Conservation (phyloP, 2,797 vertebrate species). For the Ceryle rudis region DNA sequence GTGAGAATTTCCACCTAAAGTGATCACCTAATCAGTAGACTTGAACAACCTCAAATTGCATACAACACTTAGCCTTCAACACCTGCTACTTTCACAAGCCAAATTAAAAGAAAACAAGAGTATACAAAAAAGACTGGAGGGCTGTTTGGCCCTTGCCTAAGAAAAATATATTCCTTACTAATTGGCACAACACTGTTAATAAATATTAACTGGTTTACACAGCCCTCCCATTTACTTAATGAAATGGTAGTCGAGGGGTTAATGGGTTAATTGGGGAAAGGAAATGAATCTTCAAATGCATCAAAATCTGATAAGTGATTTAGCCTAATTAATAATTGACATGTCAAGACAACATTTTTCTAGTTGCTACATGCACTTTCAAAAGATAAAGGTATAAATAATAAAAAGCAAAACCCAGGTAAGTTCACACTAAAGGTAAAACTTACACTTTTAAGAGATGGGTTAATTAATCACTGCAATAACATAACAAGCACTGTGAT, state of each 20-base stretch:
- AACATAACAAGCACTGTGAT: neutral
- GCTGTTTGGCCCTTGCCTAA: slow-evolving; percentile 8
- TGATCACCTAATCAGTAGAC: slow-evolving; percentile 4
- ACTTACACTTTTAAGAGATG: neutral
- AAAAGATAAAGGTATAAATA: neutral
- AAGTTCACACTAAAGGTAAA: neutral
- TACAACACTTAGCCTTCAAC: slow-evolving; percentile 14
- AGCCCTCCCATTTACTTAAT: slow-evolving; percentile 34
- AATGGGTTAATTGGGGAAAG: slow-evolving; percentile 69
- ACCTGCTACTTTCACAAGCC: neutral
- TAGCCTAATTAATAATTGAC: slow-evolving; percentile 72
- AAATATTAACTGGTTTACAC: slow-evolving; percentile 59
- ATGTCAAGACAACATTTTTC: slow-evolving; percentile 41
- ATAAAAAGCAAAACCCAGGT: neutral
- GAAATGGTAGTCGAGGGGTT: slow-evolving; percentile 37
- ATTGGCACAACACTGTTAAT: slow-evolving; percentile 26
- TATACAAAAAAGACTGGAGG: slow-evolving; percentile 28
- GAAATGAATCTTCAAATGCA: slow-evolving; percentile 24
- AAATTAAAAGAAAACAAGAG: slow-evolving; percentile 49
- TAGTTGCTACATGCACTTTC: neutral
- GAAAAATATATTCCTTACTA: slow-evolving; percentile 56
- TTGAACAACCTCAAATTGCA: neutral
- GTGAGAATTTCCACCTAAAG: neutral
- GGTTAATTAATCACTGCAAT: neutral
- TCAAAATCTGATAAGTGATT: slow-evolving; percentile 39